phyloP scores from a whole-genome alignment of 2,113 vertebrate species.

The Tragulus kanchil region DNA sequence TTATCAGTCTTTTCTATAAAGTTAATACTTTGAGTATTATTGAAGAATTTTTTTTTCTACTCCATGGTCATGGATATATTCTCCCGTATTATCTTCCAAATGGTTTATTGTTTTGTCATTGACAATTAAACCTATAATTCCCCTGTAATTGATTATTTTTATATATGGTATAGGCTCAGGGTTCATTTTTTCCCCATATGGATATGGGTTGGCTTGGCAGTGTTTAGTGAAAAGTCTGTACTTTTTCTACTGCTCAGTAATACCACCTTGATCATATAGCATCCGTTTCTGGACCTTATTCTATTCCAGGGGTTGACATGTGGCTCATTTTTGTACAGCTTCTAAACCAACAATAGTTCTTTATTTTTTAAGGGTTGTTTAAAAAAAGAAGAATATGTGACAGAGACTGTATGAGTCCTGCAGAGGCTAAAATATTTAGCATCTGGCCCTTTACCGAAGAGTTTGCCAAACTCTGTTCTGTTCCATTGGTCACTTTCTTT shows the following conservation, averaged over 20 bases:
- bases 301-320: background rate
- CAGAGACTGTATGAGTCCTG: background rate
- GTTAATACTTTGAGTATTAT: background rate
- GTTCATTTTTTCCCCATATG: background rate
- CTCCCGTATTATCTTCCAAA: background rate
- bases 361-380: background rate
- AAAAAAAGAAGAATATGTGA: background rate
- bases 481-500: slow-evolving; percentile 7
- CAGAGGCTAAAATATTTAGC: background rate
- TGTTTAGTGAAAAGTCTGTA: background rate
- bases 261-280: background rate
- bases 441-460: background rate
- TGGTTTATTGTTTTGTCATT: background rate
- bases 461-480: background rate
- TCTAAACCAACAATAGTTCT: background rate
- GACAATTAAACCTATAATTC: background rate
- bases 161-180: background rate
- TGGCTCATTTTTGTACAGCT: background rate
- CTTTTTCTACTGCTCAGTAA: background rate
- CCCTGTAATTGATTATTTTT: background rate
- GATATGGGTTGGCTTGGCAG: background rate
- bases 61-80: background rate
- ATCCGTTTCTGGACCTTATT: background rate
- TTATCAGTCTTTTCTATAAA: background rate
- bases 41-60: background rate